phyloP scores from a whole-genome alignment of 92 coral and sea anemone genomes.

The Parazoanthus atlanticus region DNA sequence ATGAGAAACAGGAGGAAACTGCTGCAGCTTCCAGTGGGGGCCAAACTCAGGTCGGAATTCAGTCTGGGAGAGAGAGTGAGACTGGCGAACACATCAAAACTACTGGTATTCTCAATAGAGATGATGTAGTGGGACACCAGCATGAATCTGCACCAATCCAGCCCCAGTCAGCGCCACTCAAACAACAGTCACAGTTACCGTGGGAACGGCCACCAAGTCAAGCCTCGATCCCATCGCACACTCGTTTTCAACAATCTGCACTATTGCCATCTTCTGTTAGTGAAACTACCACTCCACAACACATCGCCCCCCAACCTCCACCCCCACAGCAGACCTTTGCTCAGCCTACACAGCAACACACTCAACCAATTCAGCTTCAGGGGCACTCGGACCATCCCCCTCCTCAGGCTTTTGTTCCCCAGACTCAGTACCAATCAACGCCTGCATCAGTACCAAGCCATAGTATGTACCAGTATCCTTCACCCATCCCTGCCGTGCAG shows the following conservation, averaged over 20 bases:
- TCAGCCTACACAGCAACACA: conserved; percentile 18
- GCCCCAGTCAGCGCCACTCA: conserved; percentile 6
- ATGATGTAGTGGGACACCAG: background rate
- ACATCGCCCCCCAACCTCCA: conserved; percentile 1
- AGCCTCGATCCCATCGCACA: conserved; percentile 25
- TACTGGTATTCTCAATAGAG: background rate
- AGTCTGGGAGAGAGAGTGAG: background rate
- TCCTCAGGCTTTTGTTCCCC: conserved; percentile 44
- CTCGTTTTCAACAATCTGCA: conserved; percentile 19
- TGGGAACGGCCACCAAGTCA: conserved; percentile 45
- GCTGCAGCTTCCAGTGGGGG: conserved; percentile 2
- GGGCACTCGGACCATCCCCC: background rate
- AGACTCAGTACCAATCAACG: conserved; percentile 53
- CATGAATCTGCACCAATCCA: background rate
- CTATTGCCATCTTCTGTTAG: conserved; percentile 5
- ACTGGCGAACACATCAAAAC: background rate
- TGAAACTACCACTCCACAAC: conserved; percentile 4
- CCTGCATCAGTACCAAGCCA: conserved; percentile 9
- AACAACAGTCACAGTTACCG: background rate
- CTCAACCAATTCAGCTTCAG: conserved; percentile 25
- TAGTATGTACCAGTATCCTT: conserved; percentile 19
- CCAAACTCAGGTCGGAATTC: conserved; percentile 1
- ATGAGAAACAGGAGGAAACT: conserved; percentile 33
- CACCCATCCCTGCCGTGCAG: conserved; percentile 33
- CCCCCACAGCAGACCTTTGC: conserved; percentile 24